phyloP scores from a whole-genome alignment of 2,888 invertebrate species.

The Fragum whitleyi region DNA sequence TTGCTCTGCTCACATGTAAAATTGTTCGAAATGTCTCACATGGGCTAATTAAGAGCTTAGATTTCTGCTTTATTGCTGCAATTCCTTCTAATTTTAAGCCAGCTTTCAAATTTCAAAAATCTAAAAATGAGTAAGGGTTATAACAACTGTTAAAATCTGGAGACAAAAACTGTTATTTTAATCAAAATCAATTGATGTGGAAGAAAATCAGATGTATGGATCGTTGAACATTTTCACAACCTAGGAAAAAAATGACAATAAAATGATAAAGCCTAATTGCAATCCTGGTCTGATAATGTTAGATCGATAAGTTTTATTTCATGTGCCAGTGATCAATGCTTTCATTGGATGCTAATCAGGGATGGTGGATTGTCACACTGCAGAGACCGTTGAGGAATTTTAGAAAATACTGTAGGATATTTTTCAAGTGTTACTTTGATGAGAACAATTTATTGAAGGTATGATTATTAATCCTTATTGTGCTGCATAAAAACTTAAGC shows the following conservation, averaged over 20 bases:
- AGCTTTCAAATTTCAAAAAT: no score
- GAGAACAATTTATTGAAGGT: neutral
- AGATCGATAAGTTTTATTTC: slow-evolving; percentile 11
- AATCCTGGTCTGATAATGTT: neutral
- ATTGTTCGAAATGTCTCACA: no score
- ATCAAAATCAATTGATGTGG: slow-evolving; percentile 5
- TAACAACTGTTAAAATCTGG: neutral
- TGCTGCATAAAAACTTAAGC: no score
- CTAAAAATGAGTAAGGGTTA: no score
- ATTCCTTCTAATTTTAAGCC: no score
- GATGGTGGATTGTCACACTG: neutral
- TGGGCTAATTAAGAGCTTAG: no score
- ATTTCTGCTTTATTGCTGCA: no score
- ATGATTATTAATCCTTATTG: no score
- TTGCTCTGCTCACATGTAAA: no score
- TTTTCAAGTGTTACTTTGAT: neutral
- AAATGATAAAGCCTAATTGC: slow-evolving; percentile 17
- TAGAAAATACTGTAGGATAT: neutral
- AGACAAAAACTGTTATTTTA: neutral
- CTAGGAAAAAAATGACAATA: slow-evolving; percentile 6
- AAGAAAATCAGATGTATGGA: neutral
- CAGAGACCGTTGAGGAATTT: no score
- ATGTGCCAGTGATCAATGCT: slow-evolving; percentile 8
- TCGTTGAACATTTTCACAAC: slow-evolving; percentile 1
- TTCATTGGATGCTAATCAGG: neutral